Evolutionary conservation across 2,888 invertebrate genomes (phyloP), one percentile per base, ranked within the genome.

Genomic region (Dryobotodes eremita): DNA sequence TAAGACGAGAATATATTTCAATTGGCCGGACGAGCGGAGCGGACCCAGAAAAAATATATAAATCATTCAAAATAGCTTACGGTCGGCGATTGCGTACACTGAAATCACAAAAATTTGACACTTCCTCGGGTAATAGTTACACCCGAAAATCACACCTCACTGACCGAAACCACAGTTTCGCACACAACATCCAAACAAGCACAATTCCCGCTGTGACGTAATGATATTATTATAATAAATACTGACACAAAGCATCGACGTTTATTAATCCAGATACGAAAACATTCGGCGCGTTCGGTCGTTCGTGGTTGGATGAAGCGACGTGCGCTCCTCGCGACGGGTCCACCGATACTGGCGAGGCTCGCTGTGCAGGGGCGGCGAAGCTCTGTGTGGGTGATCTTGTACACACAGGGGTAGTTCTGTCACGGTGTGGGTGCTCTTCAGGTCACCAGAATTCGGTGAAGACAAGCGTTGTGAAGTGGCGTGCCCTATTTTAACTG

Each of bases 361-460:
- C 90, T 90, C 53, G 82, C 82, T 79, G 80, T 80, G 85, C 91
- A 89, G 92, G 92, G 90, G 87, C 87, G 89, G 89, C 71, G 83
- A 65, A 75, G 69, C 75, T 69, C 79, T 84, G 86, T 89, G 89
- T 86, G 87, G 75, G 90, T 89, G 86, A 86, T 75, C 77, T 84
- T 89, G 80, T 85, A 81, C 79, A 88, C 88, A 88, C 79, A 75
- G 83, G 93, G 94, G 93, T 93, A 82, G 91, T 86, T 91, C 80
- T 89, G 74, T 70, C 65, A 0, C 11, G 88, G 95, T 94, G 94
- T 92, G 95, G 90, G 94, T 93, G 94, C 92, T 91, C 94, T 94
- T 93, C 94, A 94, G 96, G 95, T 95, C 95, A 95, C 95, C 93
- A 94, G 94, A 94, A 94, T 95, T 95, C 93, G 94, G 95, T 94